These are phyloP conservation scores for Florisuga fusca DNA, from an alignment of 2,797 vertebrate species.

Conservation along the genomic window DNA sequence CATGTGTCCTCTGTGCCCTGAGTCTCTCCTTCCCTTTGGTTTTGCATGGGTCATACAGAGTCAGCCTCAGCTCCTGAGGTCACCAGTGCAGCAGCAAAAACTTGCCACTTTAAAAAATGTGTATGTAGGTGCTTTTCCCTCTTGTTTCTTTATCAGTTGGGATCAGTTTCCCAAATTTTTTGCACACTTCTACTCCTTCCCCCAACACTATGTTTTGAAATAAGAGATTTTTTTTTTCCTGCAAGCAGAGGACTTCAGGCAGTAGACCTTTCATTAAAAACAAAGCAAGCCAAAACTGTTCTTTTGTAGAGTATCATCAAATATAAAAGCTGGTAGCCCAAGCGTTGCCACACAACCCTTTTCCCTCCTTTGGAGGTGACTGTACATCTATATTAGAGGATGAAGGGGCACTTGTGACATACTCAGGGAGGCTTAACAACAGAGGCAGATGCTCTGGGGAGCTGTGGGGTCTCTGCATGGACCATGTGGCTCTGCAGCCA, in stretches of 20 bases:
- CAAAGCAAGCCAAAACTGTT: background rate
- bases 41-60: background rate
- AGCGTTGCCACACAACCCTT: background rate
- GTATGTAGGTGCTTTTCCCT: background rate
- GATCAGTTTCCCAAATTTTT: background rate
- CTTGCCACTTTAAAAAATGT: background rate
- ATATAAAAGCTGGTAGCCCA: background rate
- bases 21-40: background rate
- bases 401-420: background rate
- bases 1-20: background rate
- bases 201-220: background rate
- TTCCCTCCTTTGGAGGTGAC: background rate
- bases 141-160: background rate
- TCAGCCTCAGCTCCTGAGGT: background rate
- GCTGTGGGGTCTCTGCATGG: background rate
- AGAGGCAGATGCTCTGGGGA: background rate
- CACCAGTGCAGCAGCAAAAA: background rate
- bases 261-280: background rate
- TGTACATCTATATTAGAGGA: background rate
- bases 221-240: background rate
- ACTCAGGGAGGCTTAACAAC: background rate
- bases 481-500: fast-evolving
- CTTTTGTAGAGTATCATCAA: background rate
- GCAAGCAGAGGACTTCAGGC: background rate
- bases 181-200: background rate